These are phyloP conservation scores for Taeniopygia guttata DNA, from an alignment of 2,797 vertebrate species.

Conservation along the genomic window DNA sequence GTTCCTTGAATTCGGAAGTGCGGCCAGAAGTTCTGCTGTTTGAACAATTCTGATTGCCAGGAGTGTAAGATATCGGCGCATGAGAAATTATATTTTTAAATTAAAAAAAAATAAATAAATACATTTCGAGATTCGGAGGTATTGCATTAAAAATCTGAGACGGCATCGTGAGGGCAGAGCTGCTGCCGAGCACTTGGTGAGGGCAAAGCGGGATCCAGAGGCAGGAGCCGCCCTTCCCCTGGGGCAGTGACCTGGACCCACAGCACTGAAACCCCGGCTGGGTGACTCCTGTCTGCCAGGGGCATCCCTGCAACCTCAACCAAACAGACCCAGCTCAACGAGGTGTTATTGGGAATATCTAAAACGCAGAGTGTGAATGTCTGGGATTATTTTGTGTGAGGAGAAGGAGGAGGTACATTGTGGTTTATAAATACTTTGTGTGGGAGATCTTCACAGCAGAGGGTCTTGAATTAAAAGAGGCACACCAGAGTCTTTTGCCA, in stretches of 20 bases:
- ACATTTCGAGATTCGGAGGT: background rate
- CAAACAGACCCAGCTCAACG: fast-evolving
- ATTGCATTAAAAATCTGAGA: background rate
- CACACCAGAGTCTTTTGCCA: conserved; percentile 15
- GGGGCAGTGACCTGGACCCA: no score
- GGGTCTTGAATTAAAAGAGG: conserved; percentile 13
- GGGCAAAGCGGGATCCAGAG: background rate
- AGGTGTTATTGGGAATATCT: background rate
- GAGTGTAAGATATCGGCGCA: background rate
- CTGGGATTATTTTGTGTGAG: background rate
- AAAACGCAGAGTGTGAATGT: background rate
- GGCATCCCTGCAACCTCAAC: background rate
- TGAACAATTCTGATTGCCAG: background rate
- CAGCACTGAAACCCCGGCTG: no score
- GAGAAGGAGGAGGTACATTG: background rate
- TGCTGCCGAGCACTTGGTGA: background rate
- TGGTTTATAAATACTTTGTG: conserved; percentile 34
- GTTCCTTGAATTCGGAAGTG: background rate
- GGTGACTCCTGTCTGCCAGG: background rate
- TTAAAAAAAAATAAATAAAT: no score
- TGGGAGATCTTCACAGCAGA: conserved; percentile 10
- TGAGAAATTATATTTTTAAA: background rate
- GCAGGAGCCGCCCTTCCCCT: background rate
- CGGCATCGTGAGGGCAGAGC: background rate
- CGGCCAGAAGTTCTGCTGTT: background rate